A percentile compares a stretch with the other conserved stretches of the same genome.
These are phyloP conservation scores for Meghimatium bilineatum DNA, from an alignment of 2,888 invertebrate genomes.

Conservation along the genomic window DNA sequence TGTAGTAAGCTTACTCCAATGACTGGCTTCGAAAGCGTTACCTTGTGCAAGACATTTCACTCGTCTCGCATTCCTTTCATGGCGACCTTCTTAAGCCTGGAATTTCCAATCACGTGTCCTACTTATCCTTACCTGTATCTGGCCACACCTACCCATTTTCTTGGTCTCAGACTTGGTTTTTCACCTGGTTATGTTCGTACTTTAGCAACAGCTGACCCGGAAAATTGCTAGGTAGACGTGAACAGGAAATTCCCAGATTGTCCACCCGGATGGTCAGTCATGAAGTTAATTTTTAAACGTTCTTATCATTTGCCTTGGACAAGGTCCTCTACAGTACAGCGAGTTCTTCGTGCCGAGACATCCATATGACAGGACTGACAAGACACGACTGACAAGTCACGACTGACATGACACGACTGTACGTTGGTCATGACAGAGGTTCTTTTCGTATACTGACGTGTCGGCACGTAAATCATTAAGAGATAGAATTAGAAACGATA, in stretches of 20 bases:
- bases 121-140: neutral
- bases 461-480: too few species aligned
- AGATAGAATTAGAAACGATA: too few species aligned
- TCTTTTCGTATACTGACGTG: too few species aligned
- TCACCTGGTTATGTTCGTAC: neutral
- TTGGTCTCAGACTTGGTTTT: neutral
- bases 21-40: too few species aligned
- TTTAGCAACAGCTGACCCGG: constrained; percentile 13
- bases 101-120: constrained; percentile 14
- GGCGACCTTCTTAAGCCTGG: neutral
- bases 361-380: too few species aligned
- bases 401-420: too few species aligned
- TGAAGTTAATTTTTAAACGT: neutral
- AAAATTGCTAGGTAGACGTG: neutral
- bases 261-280: constrained; percentile 17
- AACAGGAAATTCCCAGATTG: neutral
- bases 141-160: neutral
- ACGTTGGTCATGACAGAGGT: too few species aligned
- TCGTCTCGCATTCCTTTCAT: neutral
- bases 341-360: too few species aligned
- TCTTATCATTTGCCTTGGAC: neutral
- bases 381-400: too few species aligned
- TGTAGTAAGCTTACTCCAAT: too few species aligned
- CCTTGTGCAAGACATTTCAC: too few species aligned
- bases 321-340: neutral